Percentiles rank a stretch among this genome's conserved stretches.
Evolutionary conservation across 2,888 invertebrate genomes (phyloP).

Genomic region (Bimastos eiseni): DNA sequence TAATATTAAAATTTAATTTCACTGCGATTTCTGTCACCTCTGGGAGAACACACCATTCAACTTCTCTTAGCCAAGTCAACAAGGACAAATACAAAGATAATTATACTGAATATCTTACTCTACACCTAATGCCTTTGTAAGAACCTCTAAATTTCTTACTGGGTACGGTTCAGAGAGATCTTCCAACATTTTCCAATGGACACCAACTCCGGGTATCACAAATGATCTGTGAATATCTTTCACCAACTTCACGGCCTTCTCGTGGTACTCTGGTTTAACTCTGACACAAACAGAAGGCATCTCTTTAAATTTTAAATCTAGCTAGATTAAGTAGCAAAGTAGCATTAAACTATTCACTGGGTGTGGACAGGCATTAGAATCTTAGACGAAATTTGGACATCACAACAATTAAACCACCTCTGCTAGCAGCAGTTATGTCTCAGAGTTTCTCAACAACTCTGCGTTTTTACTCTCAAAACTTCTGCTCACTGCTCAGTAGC

Average conservation of each 20-base stretch:
- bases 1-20: too few species aligned
- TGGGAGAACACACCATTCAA: too few species aligned
- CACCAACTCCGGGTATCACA: conserved; percentile 36
- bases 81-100: background rate
- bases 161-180: conserved; percentile 41
- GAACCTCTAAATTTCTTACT: conserved; percentile 25
- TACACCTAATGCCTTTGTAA: background rate
- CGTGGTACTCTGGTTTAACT: conserved; percentile 40
- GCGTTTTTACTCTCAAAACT: background rate
- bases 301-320: background rate
- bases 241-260: conserved; percentile 42
- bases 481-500: background rate
- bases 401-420: too few species aligned
- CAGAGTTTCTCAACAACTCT: too few species aligned
- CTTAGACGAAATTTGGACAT: too few species aligned
- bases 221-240: conserved; percentile 41
- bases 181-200: conserved; percentile 45
- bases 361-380: background rate
- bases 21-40: too few species aligned
- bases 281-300: conserved; percentile 23
- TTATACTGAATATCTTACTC: background rate
- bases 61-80: background rate
- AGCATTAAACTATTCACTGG: background rate
- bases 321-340: background rate
- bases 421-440: too few species aligned